Percentiles rank a stretch among this genome's conserved stretches.
Conservation (phyloP, 2,797 vertebrate genomes). For the Lepus oiostolus region DNA sequence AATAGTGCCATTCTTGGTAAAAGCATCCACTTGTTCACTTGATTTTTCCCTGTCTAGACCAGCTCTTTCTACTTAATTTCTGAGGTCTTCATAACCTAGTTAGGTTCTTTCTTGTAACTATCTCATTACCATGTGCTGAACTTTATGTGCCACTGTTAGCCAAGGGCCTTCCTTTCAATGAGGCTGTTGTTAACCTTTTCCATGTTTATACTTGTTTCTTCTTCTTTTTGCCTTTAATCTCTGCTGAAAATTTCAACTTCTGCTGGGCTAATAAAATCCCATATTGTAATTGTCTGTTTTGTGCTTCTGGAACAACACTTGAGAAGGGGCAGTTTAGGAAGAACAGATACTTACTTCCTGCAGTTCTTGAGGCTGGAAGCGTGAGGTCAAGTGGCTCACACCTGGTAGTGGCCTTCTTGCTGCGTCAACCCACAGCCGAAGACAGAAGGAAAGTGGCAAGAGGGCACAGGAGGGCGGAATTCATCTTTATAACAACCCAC, state of each 20-base stretch:
- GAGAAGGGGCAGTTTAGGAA: no score
- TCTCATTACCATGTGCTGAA: background rate
- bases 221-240: background rate
- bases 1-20: background rate
- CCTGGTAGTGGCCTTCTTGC: no score
- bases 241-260: constrained; percentile 24
- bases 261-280: background rate
- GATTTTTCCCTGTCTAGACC: background rate
- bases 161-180: constrained; percentile 11
- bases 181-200: background rate
- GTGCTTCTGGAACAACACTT: no score
- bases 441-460: no score
- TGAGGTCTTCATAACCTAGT: background rate
- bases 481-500: no score
- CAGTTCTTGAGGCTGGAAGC: no score
- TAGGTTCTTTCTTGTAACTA: background rate
- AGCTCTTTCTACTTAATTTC: background rate
- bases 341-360: no score
- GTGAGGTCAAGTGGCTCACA: no score
- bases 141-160: background rate
- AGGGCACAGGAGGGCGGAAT: no score
- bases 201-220: background rate
- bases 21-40: background rate
- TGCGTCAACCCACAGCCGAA: no score
- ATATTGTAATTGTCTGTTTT: no score